phyloP scores from a whole-genome alignment of 2,113 vertebrate genomes.

The Rhinoptilus africanus region DNA sequence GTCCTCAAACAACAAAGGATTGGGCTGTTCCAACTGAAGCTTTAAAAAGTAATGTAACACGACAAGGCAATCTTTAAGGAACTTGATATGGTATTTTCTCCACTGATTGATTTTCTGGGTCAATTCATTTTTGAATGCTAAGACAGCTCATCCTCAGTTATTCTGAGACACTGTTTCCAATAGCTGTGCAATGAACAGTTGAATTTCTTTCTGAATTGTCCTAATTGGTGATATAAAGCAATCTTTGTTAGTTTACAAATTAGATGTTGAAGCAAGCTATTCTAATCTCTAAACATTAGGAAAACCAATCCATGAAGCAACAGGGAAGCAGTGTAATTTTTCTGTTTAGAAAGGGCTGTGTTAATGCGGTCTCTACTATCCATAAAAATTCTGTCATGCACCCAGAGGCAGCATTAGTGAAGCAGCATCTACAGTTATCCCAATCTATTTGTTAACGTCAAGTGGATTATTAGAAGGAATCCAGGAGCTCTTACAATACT shows the following conservation, averaged over 20 bases:
- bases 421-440: neutral
- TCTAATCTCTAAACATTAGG: slow-evolving; percentile 5
- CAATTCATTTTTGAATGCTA: neutral
- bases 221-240: neutral
- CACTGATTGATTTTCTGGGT: neutral
- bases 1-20: neutral
- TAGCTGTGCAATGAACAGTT: neutral
- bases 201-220: neutral
- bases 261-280: neutral
- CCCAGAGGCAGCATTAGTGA: neutral
- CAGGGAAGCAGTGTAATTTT: neutral
- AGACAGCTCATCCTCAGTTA: neutral
- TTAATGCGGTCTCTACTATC: neutral
- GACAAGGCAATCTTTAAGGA: neutral
- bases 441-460: neutral
- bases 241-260: neutral
- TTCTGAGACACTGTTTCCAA: neutral
- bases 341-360: neutral
- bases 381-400: neutral
- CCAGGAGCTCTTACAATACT: neutral
- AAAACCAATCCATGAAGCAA: neutral
- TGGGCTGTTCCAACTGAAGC: neutral
- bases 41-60: neutral
- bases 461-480: slow-evolving; percentile 12
- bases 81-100: neutral